Conservation (phyloP, 2,797 vertebrate genomes). For the Typhlichthys subterraneus region DNA sequence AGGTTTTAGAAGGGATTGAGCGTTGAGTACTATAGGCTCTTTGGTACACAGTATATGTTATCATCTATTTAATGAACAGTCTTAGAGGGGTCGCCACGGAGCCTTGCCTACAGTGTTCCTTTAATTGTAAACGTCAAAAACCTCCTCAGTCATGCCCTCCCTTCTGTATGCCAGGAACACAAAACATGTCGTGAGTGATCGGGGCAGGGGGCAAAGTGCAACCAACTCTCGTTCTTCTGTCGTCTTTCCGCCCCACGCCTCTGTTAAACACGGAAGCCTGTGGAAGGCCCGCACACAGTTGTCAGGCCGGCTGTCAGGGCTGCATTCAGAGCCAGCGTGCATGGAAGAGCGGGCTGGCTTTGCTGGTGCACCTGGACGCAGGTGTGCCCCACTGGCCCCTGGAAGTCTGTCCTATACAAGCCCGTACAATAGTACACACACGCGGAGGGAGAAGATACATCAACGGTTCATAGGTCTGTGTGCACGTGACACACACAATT, state of each 20-base stretch:
- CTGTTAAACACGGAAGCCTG: not conserved
- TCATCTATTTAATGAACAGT: too few relatives aligned
- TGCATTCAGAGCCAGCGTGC: slow-evolving; percentile 59
- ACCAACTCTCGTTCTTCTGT: slow-evolving; percentile 14
- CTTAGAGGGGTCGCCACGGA: too few relatives aligned
- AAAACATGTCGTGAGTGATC: slow-evolving; percentile 6
- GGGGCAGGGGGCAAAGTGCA: slow-evolving; percentile 17
- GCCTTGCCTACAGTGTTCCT: too few relatives aligned
- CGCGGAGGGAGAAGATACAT: not conserved
- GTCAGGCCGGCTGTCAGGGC: slow-evolving; percentile 47
- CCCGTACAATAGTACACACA: slow-evolving; percentile 1
- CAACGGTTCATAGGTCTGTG: not conserved
- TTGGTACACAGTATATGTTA: too few relatives aligned
- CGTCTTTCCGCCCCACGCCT: not conserved
- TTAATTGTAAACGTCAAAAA: too few relatives aligned
- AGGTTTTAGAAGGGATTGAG: too few relatives aligned
- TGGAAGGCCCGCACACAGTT: slow-evolving; percentile 51
- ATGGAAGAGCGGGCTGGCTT: slow-evolving; percentile 53
- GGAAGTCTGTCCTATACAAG: slow-evolving; percentile 12
- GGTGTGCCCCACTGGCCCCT: slow-evolving; percentile 18
- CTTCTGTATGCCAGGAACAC: too few relatives aligned
- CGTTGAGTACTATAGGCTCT: too few relatives aligned
- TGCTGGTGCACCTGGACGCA: slow-evolving; percentile 62
- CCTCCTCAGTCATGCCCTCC: too few relatives aligned
- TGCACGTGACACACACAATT: not conserved